Percentiles rank a stretch among this genome's conserved stretches.
These are phyloP conservation scores for Gambelia wislizenii DNA, from an alignment of 2,797 vertebrate genomes.

Conservation along the genomic window DNA sequence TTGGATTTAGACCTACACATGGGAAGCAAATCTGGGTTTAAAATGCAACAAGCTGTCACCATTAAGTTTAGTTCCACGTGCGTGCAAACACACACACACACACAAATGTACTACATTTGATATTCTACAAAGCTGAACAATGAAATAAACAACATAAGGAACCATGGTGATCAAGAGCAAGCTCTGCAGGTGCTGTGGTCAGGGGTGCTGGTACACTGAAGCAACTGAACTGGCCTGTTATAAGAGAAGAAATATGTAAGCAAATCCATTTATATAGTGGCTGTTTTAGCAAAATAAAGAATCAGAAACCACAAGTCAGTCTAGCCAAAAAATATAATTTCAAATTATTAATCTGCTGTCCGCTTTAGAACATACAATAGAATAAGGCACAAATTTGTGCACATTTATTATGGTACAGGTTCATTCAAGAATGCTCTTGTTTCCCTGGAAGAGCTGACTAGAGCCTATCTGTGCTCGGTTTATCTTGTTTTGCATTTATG, in stretches of 20 bases:
- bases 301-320: background rate
- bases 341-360: background rate
- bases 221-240: slow-evolving; percentile 71
- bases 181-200: slow-evolving; percentile 61
- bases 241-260: slow-evolving; percentile 32
- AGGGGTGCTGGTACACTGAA: slow-evolving; percentile 72
- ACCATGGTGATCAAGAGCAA: slow-evolving; percentile 49
- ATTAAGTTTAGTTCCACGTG: background rate
- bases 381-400: background rate
- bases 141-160: rapidly evolving
- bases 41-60: background rate
- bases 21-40: background rate
- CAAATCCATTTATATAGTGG: background rate
- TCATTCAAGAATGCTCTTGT: background rate
- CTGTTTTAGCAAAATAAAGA: background rate
- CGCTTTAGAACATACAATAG: background rate
- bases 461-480: background rate
- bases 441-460: too few species aligned
- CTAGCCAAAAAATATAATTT: background rate
- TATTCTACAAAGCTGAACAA: background rate
- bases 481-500: background rate
- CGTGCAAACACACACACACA: too few species aligned
- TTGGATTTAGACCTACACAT: too few species aligned
- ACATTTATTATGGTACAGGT: background rate
- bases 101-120: background rate